phyloP scores from a whole-genome alignment of 2,113 vertebrate genomes.

The Xyrauchen texanus region DNA sequence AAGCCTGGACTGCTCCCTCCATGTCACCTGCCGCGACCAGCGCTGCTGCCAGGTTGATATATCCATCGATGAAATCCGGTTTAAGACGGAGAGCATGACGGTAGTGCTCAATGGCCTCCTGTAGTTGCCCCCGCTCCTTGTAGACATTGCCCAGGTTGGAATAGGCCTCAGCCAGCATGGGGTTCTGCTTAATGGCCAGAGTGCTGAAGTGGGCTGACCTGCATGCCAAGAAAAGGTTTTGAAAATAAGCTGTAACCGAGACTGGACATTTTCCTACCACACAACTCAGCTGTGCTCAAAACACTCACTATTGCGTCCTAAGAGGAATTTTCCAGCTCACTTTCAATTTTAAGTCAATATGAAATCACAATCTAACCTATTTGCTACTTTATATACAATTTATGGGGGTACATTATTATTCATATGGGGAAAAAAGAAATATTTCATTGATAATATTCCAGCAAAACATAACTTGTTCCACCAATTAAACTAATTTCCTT shows the following conservation, averaged over 20 bases:
- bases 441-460: too few relatives aligned
- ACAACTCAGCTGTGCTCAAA: too few relatives aligned
- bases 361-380: too few relatives aligned
- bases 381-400: too few relatives aligned
- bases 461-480: too few relatives aligned
- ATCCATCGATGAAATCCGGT: constrained; percentile 98
- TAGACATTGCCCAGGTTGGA: constrained; percentile 98
- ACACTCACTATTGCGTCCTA: too few relatives aligned
- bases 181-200: constrained; percentile 98
- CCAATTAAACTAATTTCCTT: too few relatives aligned
- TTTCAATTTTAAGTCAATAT: too few relatives aligned
- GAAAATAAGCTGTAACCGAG: not conserved
- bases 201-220: constrained; percentile 99
- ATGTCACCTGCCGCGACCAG: constrained; percentile 97
- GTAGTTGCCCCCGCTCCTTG: constrained; percentile 97
- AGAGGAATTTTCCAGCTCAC: too few relatives aligned
- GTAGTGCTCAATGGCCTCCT: constrained; percentile 98
- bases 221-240: constrained; percentile 23
- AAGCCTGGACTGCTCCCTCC: constrained; percentile 98
- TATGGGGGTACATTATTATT: too few relatives aligned
- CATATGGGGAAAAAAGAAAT: too few relatives aligned
- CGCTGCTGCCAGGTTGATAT: constrained; percentile 97
- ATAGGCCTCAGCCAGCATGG: constrained; percentile 97
- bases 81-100: constrained; percentile 94
- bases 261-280: too few relatives aligned